A percentile compares a stretch with the other conserved stretches of the same genome.
phyloP scores from a whole-genome alignment of 2,888 invertebrate genomes.

The Smittia sp. region DNA sequence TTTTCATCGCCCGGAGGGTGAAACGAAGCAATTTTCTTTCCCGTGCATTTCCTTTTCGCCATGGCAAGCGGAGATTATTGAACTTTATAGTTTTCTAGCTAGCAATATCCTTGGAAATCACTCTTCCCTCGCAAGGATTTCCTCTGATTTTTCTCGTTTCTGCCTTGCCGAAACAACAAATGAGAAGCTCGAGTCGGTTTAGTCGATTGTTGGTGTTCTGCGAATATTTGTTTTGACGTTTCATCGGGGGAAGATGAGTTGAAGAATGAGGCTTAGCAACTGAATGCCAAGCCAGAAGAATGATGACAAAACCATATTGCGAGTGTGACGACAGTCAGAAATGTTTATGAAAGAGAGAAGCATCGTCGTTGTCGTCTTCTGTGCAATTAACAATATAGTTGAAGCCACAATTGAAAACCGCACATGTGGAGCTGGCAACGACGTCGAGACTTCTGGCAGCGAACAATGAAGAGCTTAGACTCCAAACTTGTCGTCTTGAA shows the following conservation, averaged over 20 bases:
- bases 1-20: not conserved
- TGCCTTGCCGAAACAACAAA: not conserved
- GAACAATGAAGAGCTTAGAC: not conserved
- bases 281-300: constrained; percentile 25
- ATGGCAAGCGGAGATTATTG: constrained; percentile 11
- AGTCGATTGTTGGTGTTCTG: not conserved
- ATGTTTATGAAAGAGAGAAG: constrained; percentile 9
- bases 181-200: not conserved
- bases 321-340: constrained; percentile 1
- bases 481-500: not conserved
- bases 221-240: not conserved
- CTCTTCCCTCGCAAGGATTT: not conserved
- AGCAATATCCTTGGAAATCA: not conserved
- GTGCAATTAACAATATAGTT: constrained; percentile 6
- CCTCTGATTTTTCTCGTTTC: not conserved
- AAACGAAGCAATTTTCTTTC: not conserved
- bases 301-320: constrained; percentile 26
- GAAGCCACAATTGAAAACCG: constrained; percentile 19
- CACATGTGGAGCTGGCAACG: not conserved
- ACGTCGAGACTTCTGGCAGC: constrained; percentile 7
- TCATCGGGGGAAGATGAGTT: not conserved
- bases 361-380: not conserved
- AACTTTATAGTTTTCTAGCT: constrained; percentile 24
- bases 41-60: not conserved
- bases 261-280: constrained; percentile 21